Base-by-base conservation (phyloP, 2,888 invertebrate genomes). In the Philaethria dido region DNA sequence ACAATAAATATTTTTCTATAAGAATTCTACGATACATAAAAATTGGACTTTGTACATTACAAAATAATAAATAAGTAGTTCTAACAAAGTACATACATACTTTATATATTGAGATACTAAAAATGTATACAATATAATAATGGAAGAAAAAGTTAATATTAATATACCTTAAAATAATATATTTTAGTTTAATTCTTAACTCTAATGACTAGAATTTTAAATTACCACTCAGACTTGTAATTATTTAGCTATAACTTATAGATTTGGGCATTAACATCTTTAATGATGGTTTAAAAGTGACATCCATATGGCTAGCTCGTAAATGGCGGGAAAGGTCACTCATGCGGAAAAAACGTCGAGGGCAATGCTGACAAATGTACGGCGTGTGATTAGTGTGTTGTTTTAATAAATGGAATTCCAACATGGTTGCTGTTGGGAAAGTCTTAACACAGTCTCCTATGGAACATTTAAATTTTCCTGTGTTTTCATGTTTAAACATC, bases 321-420 rank as follows among this genome's bases (percentile, higher is more conserved):
- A 90, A 78, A 69, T 93, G 93, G 13, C 89, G 78, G 0, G 91
- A 84, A 1, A 93, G 81, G 70, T 93, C 93, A 76, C 90, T 86
- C 16, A 77, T 83, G 5, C 93, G 79, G 74, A 85, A 88, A 77
- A 91, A 93, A 0, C 91, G 88, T 64, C 89, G 78, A 0, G 88
- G 82, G 66, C 93, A 93, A 65, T 90, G 86, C 47, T 81, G 84
- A 69, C 93, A 93, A 1, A 88, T 73, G 44, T 86, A 90, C 0
- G 93, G 93, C 1, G 91, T 89, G 47, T 86, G 85, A 64, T 92
- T 87, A 1, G 88, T 87, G 54, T 93, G 93, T 67, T 87, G 82
- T 75, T 93, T 93, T 14, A 92, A 74, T 9, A 92, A 76, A 70
- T 93, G 93, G 72, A 87, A 92, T 75, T 92, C 89, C 39, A 93